Conservation (phyloP, 2,113 vertebrate genomes). For the Mobula hypostoma region DNA sequence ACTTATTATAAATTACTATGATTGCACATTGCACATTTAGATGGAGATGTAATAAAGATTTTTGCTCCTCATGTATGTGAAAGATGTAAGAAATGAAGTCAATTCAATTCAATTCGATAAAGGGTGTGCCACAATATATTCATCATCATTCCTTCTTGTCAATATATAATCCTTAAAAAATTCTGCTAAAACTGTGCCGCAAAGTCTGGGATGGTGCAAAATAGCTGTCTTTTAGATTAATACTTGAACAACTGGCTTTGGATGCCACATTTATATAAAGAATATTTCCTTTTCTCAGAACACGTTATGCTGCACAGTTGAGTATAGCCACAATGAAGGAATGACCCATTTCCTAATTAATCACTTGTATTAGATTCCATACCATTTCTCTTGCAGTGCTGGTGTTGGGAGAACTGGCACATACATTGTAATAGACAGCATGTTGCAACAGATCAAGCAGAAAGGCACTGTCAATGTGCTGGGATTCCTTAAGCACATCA, state of each 20-base stretch:
- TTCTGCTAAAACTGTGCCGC: neutral
- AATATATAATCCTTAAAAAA: neutral
- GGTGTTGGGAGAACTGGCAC: constrained; percentile 89
- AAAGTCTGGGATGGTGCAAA: neutral
- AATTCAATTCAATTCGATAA: too few relatives aligned
- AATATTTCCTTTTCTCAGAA: neutral
- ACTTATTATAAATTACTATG: too few relatives aligned
- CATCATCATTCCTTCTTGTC: neutral
- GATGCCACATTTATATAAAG: neutral
- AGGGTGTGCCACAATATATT: neutral
- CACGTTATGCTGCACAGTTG: neutral
- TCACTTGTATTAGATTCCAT: neutral
- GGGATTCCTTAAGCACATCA: constrained; percentile 91
- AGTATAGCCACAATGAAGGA: neutral
- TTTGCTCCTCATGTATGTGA: too few relatives aligned
- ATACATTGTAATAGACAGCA: constrained; percentile 91
- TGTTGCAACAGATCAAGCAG: constrained; percentile 83
- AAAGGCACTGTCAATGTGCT: constrained; percentile 76
- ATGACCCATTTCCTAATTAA: neutral
- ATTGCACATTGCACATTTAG: too few relatives aligned
- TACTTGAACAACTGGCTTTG: neutral
- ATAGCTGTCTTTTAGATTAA: neutral
- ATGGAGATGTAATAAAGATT: too few relatives aligned
- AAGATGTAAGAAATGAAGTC: too few relatives aligned
- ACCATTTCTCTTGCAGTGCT: constrained; percentile 61